These are phyloP conservation scores for Ophioderma brevispina DNA, from an alignment of 35 echinoderm and acorn worm species.

Conservation along the genomic window DNA sequence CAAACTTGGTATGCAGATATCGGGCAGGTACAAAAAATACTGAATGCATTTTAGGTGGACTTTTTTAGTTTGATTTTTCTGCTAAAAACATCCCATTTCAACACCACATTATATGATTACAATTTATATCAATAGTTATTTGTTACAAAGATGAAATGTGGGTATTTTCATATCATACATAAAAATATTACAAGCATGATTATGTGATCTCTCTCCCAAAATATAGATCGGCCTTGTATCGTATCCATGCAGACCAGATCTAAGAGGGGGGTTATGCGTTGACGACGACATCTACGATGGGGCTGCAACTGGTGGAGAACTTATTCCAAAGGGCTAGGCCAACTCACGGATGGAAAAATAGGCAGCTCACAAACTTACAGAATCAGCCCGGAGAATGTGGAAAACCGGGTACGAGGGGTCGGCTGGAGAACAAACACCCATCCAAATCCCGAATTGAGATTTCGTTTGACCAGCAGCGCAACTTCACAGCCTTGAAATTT, in stretches of 20 bases:
- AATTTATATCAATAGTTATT: too few relatives aligned
- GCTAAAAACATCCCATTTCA: too few relatives aligned
- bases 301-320: constrained; percentile 13
- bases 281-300: constrained; percentile 88
- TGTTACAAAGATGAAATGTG: too few relatives aligned
- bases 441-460: constrained; percentile 54
- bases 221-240: constrained; percentile 88
- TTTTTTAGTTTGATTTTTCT: too few relatives aligned
- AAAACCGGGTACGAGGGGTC: constrained; percentile 84
- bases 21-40: too few relatives aligned
- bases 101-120: too few relatives aligned
- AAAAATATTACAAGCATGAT: neutral
- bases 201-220: constrained; percentile 21
- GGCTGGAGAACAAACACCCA: constrained; percentile 81
- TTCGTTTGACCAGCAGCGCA: constrained; percentile 83
- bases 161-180: too few relatives aligned
- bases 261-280: constrained; percentile 47
- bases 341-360: constrained; percentile 85
- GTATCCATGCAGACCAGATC: constrained; percentile 71
- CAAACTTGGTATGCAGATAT: too few relatives aligned
- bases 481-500: constrained; percentile 77
- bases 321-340: constrained; percentile 73
- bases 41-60: too few relatives aligned
- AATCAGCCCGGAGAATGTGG: constrained; percentile 71
- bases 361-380: constrained; percentile 81